These are phyloP conservation scores for Nasonovia ribisnigri DNA, from an alignment of 2,888 invertebrate genomes.

Conservation along the genomic window DNA sequence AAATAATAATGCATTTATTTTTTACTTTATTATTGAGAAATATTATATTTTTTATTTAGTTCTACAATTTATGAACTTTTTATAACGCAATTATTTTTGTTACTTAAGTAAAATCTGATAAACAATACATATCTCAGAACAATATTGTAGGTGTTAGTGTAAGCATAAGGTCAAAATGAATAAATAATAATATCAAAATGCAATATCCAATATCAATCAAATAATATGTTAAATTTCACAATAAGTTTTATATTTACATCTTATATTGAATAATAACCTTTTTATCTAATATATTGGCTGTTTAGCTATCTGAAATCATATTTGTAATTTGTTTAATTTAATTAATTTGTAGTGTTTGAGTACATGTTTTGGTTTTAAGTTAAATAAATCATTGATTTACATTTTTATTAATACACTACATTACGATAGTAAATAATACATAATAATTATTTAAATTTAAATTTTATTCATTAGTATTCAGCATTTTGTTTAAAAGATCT, in stretches of 20 bases:
- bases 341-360: not conserved
- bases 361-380: not conserved
- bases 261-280: slow-evolving; percentile 7
- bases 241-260: not conserved
- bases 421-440: not conserved
- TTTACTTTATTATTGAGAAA: not conserved
- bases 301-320: not conserved
- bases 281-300: not conserved
- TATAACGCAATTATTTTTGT: slow-evolving; percentile 7
- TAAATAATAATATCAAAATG: slow-evolving; percentile 1
- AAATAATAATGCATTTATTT: not conserved
- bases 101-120: slow-evolving; percentile 40
- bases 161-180: slow-evolving; percentile 25
- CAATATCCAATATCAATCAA: slow-evolving; percentile 16
- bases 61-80: not conserved
- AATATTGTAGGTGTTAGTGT: slow-evolving; percentile 9
- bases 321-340: not conserved
- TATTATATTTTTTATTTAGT: not conserved
- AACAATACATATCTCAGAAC: slow-evolving; percentile 7
- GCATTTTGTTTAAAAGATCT: not conserved
- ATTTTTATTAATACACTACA: not conserved
- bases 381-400: not conserved
- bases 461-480: not conserved
- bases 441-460: not conserved
- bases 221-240: slow-evolving; percentile 13